Base-by-base conservation (phyloP, 1,140 invertebrate species). In the Diabrotica virgifera region DNA sequence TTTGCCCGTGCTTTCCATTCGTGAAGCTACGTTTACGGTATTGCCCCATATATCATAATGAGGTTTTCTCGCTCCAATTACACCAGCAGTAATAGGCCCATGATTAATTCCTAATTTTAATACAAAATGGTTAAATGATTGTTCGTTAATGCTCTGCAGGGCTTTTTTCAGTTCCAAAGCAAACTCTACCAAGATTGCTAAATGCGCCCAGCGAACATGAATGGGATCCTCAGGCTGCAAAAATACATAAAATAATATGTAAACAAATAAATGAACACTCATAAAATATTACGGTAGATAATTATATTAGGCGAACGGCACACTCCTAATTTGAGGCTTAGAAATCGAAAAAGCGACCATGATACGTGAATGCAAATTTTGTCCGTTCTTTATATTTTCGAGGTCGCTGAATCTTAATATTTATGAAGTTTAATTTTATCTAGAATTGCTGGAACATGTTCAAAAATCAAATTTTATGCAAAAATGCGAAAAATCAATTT, bases 21-120 rank as follows among this genome's bases (percentile, higher is more conserved):
- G 83, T 0, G 93, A 96, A 5, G 95, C 95, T 0, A 97, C 94
- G 78, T 98, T 98, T 0, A 97, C 95, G 0, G 95, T 95, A 76
- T 97, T 97, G 0, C 95, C 93, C 92, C 94, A 96, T 75, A 97
- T 97, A 75, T 97, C 95, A 78, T 97, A 97, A 77, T 97, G 95
- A 5, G 95, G 95, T 77, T 97, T 97, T 24, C 92, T 83, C 0
- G 94, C 94, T 10, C 95, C 95, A 72, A 97, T 97, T 0, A 97
- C 95, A 4, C 95, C 95, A 0, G 94, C 95, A 0, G 93, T 97
- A 9, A 96, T 95, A 9, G 95, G 94, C 0, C 95, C 94, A 77
- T 97, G 92, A 82, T 97, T 98, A 63, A 98, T 95, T 12, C 96
- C 95, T 89, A 97, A 91, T 79, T 94, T 92, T 5, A 97, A 82